Evolutionary conservation across 2,113 vertebrate species (phyloP).

Genomic region (Myxocyprinus asiaticus): DNA sequence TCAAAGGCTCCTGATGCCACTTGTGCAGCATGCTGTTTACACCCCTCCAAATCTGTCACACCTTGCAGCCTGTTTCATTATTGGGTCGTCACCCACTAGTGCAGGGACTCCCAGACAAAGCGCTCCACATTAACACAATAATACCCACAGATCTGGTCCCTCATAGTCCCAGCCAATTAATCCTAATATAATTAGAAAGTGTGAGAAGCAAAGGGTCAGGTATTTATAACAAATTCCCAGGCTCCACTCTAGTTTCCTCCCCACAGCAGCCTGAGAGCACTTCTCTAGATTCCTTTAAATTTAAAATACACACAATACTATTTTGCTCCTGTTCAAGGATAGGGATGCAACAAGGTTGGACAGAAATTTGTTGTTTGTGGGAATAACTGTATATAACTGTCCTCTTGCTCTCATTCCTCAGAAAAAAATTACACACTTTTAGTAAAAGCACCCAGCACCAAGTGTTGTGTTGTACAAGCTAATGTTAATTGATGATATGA

Average conservation of each 20-base stretch:
- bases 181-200: slow-evolving; percentile 75
- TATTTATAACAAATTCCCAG: slow-evolving; percentile 66
- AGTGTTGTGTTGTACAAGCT: slow-evolving; percentile 16
- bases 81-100: slow-evolving; percentile 56
- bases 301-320: slow-evolving; percentile 50
- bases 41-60: slow-evolving; percentile 60
- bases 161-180: slow-evolving; percentile 71
- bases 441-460: neutral
- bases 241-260: slow-evolving; percentile 8
- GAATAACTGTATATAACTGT: slow-evolving; percentile 43
- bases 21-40: slow-evolving; percentile 54
- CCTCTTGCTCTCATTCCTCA: neutral
- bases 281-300: slow-evolving; percentile 53
- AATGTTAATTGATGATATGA: slow-evolving; percentile 40
- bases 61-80: slow-evolving; percentile 71
- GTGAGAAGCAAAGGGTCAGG: slow-evolving; percentile 60
- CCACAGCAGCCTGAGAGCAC: slow-evolving; percentile 23
- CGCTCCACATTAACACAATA: slow-evolving; percentile 57
- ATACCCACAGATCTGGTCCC: slow-evolving; percentile 59
- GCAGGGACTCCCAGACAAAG: slow-evolving; percentile 54
- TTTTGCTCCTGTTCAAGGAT: slow-evolving; percentile 61
- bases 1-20: slow-evolving; percentile 19
- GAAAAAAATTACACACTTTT: neutral
- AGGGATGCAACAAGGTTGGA: slow-evolving; percentile 41
- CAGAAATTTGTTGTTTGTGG: slow-evolving; percentile 46